Conservation (phyloP, 2,797 vertebrate species). For the Thunnus albacares region DNA sequence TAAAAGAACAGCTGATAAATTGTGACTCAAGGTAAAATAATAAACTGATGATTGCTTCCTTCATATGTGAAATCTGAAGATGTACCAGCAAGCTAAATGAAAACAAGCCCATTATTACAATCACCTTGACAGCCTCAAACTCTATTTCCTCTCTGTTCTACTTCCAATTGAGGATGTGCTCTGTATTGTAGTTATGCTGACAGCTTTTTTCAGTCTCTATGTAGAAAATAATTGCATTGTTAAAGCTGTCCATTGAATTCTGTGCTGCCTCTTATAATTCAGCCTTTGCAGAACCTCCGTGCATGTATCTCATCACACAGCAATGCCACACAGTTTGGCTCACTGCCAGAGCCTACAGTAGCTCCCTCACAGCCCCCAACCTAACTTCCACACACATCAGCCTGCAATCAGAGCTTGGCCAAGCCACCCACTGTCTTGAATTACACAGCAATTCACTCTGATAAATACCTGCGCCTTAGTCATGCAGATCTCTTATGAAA, state of each 20-base stretch:
- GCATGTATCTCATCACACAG: slow-evolving; percentile 72
- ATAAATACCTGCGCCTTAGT: slow-evolving; percentile 52
- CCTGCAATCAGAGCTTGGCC: slow-evolving; percentile 63
- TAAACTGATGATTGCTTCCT: neutral
- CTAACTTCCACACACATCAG: slow-evolving; percentile 61
- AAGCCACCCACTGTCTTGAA: slow-evolving; percentile 57
- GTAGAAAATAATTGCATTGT: slow-evolving; percentile 63
- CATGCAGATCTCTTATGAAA: slow-evolving; percentile 49
- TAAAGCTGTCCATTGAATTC: slow-evolving; percentile 58
- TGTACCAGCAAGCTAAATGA: slow-evolving; percentile 4
- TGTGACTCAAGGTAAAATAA: slow-evolving; percentile 14
- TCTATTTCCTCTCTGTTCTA: slow-evolving; percentile 33
- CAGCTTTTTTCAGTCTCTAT: slow-evolving; percentile 33
- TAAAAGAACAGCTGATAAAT: slow-evolving; percentile 24
- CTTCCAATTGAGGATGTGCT: slow-evolving; percentile 23
- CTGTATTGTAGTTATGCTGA: slow-evolving; percentile 21
- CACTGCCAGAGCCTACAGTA: slow-evolving; percentile 51
- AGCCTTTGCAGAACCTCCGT: slow-evolving; percentile 49
- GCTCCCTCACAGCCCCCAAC: slow-evolving; percentile 11
- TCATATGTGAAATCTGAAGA: neutral
- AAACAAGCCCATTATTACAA: slow-evolving; percentile 24
- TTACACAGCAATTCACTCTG: slow-evolving; percentile 63
- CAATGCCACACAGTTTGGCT: slow-evolving; percentile 68
- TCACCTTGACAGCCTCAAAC: slow-evolving; percentile 11
- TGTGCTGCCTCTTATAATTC: slow-evolving; percentile 46